Conservation (phyloP, 2,113 vertebrate species). For the Callospermophilus lateralis region DNA sequence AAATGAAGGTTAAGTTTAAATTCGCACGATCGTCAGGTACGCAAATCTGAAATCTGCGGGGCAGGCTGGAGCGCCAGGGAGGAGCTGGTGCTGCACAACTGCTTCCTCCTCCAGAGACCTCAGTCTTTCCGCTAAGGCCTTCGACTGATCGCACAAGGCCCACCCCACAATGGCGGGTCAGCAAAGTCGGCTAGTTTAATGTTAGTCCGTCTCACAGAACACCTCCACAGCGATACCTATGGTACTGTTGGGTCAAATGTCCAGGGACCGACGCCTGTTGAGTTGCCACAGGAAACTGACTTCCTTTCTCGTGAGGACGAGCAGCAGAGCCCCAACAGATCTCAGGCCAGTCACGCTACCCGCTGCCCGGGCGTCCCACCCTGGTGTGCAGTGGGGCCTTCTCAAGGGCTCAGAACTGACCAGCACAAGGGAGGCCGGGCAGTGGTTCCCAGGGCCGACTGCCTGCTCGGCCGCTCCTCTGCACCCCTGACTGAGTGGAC, state of each 20-base stretch:
- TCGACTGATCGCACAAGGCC: neutral
- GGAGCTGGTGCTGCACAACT: neutral
- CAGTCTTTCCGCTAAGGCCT: neutral
- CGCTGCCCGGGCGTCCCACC: neutral
- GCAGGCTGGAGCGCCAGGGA: neutral
- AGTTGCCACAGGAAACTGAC: neutral
- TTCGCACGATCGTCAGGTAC: neutral
- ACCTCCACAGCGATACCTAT: neutral
- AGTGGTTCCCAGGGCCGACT: rapidly evolving
- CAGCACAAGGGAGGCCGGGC: rapidly evolving
- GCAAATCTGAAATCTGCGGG: neutral
- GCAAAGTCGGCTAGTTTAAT: rapidly evolving
- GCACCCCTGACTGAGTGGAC: neutral
- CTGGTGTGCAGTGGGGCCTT: neutral
- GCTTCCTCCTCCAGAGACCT: neutral
- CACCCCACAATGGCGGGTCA: neutral
- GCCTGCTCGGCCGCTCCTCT: rapidly evolving
- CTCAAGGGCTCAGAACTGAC: neutral
- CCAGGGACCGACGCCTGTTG: neutral
- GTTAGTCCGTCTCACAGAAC: neutral
- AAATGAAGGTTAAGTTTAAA: neutral
- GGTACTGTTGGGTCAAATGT: neutral
- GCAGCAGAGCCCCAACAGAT: no score
- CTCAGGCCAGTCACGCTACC: rapidly evolving
- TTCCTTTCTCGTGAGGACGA: neutral